Base-by-base conservation (phyloP, 2,797 vertebrate species). In the Sibirionetta formosa region DNA sequence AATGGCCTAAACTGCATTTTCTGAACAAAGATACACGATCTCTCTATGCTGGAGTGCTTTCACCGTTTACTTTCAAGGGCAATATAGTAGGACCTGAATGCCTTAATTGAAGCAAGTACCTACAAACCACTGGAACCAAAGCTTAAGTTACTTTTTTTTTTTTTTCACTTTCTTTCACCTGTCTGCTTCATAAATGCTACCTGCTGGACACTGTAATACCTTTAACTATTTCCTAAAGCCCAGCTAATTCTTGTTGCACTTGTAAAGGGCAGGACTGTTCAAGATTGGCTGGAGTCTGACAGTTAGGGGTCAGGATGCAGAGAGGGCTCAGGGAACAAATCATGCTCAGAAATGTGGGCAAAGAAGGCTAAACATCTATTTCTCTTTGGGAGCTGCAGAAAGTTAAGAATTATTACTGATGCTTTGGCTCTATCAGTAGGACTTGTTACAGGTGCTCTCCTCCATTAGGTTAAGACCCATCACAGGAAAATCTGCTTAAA, bases 401-500 rank as follows among this genome's bases (percentile, higher is more conserved):
- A 58, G 51, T 82, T 77, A 82, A 92, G 64, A 94, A 63, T 91
- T 94, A 82, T 14, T 48, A 53, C 3, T 87, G 69, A 80, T 80
- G 44, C 33, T 92, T 87, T 73, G 48, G 40, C 56, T 92, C 56
- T 69, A 29, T 44, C 78, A 77, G 22, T 23, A 76, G 29, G 33
- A 64, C 68, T 82, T 44, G 14, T 44, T 80, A 80, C 14, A 73
- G 64, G 42, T 89, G 91, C 29, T 87, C 51, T 92, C 20, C 82
- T 79, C n/a, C 48, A 92, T 91, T 91, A 94, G 51, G 33, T 70
- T 89, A 94, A 94, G 75, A 73, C 35, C 17, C 44, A 72, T 82
- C 68, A 85, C 64, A 82, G 57, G 26, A 66, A 91, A 94, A 92
- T 85, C 91, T 94, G 51, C 87, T 93, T 89, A 82, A 73, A 72